phyloP scores from a whole-genome alignment of 2,797 vertebrate species.

The Neostethus bicornis region DNA sequence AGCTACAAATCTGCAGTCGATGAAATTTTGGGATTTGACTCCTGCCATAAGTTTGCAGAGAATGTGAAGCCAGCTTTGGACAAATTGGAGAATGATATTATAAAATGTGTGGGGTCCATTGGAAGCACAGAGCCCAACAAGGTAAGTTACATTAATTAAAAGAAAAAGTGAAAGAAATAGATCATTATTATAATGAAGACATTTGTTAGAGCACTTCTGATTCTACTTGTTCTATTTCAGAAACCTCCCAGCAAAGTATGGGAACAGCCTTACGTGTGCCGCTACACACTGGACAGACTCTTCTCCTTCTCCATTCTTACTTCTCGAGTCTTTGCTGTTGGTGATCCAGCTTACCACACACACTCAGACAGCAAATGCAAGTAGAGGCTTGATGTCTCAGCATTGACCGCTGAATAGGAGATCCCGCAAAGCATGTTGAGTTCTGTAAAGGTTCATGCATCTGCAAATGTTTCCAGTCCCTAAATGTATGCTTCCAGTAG shows the following conservation, averaged over 20 bases:
- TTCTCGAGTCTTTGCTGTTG: constrained; percentile 75
- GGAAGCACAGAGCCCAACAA: fast-evolving
- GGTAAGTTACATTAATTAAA: constrained; percentile 20
- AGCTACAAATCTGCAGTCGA: constrained; percentile 58
- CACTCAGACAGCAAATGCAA: constrained; percentile 27
- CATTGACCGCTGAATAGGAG: constrained; percentile 12
- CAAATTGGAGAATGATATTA: constrained; percentile 45
- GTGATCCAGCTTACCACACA: constrained; percentile 60
- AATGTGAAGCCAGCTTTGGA: constrained; percentile 30
- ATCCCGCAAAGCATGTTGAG: constrained; percentile 60
- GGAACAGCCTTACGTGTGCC: constrained; percentile 33
- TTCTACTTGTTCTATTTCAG: constrained; percentile 15
- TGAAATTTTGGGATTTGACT: constrained; percentile 25
- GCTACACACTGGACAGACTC: constrained; percentile 72
- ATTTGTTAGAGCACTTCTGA: neutral
- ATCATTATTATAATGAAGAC: no score
- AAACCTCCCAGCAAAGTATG: fast-evolving
- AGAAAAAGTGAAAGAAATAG: fast-evolving
- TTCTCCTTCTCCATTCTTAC: constrained; percentile 80
- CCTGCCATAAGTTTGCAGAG: constrained; percentile 32
- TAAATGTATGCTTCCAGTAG: constrained; percentile 18
- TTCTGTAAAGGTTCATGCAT: constrained; percentile 4
- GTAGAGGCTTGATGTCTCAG: constrained; percentile 1
- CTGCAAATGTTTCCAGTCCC: constrained; percentile 36
- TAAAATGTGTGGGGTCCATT: constrained; percentile 18